Percentiles rank a stretch among this genome's conserved stretches.
These are phyloP conservation scores for Acrocera orbiculus DNA, from an alignment of 2,888 invertebrate species.

Conservation along the genomic window DNA sequence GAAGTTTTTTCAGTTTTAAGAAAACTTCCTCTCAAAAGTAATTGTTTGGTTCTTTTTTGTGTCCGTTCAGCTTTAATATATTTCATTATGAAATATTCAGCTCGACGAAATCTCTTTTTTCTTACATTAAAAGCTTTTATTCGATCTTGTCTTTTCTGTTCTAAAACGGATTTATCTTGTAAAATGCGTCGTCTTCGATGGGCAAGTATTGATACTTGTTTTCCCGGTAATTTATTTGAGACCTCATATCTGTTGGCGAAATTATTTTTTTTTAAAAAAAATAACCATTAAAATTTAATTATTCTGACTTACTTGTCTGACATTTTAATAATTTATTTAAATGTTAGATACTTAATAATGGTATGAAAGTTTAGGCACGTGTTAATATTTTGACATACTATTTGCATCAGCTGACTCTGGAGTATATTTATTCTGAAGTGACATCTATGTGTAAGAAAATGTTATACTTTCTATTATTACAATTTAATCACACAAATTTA, in stretches of 20 bases:
- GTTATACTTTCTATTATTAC: too few relatives aligned
- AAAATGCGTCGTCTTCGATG: conserved; percentile 28
- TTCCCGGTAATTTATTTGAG: conserved; percentile 30
- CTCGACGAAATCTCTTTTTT: conserved; percentile 26
- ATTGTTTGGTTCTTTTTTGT: conserved; percentile 21
- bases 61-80: conserved; percentile 27
- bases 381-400: too few relatives aligned
- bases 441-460: too few relatives aligned
- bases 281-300: too few relatives aligned
- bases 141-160: conserved; percentile 22
- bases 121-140: conserved; percentile 19
- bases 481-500: too few relatives aligned
- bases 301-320: too few relatives aligned
- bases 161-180: conserved; percentile 22
- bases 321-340: not conserved
- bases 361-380: too few relatives aligned
- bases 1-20: conserved; percentile 19
- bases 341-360: too few relatives aligned
- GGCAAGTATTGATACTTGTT: conserved; percentile 28
- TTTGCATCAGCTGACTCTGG: too few relatives aligned
- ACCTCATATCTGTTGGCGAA: conserved; percentile 30
- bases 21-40: conserved; percentile 20
- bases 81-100: conserved; percentile 29
- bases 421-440: too few relatives aligned
- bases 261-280: too few relatives aligned